Conservation (phyloP, 2,797 vertebrate species). For the Lepilemur septentrionalis region DNA sequence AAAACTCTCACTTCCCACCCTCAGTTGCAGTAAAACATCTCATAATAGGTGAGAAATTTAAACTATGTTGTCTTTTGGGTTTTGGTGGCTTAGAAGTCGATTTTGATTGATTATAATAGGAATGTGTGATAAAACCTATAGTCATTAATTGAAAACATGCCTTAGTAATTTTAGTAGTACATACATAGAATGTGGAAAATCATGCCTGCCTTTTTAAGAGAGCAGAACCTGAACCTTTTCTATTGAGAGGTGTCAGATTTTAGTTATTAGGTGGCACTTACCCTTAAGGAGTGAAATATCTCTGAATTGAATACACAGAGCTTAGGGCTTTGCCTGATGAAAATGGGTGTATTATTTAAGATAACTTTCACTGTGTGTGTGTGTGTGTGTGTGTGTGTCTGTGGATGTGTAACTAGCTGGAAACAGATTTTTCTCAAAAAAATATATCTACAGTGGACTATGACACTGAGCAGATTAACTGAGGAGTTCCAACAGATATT, state of each 20-base stretch:
- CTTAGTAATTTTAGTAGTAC: conserved; percentile 1
- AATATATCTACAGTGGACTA: background rate
- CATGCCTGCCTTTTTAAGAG: conserved; percentile 14
- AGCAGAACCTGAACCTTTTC: background rate
- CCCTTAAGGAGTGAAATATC: background rate
- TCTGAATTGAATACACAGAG: background rate
- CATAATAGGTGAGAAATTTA: background rate
- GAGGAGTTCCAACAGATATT: background rate
- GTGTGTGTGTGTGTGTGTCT: background rate
- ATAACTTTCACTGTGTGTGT: background rate
- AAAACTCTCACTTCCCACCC: background rate
- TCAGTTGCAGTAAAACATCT: background rate
- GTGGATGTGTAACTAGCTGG: background rate
- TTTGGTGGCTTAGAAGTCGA: conserved; percentile 17
- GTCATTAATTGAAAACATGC: conserved; percentile 27
- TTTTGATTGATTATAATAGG: background rate
- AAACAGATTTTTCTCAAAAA: conserved; percentile 26
- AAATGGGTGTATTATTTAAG: background rate
- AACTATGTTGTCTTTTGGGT: background rate
- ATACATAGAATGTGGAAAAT: background rate
- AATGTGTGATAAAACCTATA: background rate
- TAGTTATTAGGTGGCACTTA: background rate
- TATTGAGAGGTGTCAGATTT: background rate
- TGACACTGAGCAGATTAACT: conserved; percentile 1
- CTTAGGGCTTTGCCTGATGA: background rate